These are phyloP conservation scores for Casuarius casuarius DNA, from an alignment of 2,113 vertebrate species.

Conservation along the genomic window DNA sequence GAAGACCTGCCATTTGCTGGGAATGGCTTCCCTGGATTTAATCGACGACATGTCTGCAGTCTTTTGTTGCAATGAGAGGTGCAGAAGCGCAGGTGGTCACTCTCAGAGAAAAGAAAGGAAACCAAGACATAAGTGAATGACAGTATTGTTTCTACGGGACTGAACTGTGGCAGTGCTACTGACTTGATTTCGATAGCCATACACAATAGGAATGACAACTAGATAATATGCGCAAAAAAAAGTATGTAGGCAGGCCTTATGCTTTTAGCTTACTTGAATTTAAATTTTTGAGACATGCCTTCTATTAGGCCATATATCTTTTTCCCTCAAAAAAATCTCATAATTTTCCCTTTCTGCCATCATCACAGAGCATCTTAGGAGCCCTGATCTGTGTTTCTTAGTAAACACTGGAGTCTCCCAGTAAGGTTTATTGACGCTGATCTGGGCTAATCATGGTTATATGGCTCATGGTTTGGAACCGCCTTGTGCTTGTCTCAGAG, in stretches of 20 bases:
- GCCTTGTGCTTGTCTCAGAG: neutral
- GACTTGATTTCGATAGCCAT: no score
- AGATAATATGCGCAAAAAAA: no score
- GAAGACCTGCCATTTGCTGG: neutral
- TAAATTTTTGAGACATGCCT: no score
- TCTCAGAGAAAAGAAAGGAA: neutral
- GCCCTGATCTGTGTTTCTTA: neutral
- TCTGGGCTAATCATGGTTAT: neutral
- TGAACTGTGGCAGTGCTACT: rapidly evolving
- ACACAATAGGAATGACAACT: no score
- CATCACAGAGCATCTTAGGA: neutral
- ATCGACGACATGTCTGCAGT: neutral
- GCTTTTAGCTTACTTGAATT: no score
- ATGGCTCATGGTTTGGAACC: neutral
- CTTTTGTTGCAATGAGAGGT: no score
- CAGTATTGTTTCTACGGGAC: neutral
- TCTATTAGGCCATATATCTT: no score
- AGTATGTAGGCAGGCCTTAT: no score
- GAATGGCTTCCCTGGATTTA: neutral
- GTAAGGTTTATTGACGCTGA: neutral
- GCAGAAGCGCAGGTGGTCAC: rapidly evolving
- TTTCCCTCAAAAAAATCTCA: no score
- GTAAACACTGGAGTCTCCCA: neutral
- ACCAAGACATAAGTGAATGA: neutral
- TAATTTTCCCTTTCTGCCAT: no score